Evolutionary conservation across 1,140 invertebrate species (phyloP).

Genomic region (Cotesia glomerata): DNA sequence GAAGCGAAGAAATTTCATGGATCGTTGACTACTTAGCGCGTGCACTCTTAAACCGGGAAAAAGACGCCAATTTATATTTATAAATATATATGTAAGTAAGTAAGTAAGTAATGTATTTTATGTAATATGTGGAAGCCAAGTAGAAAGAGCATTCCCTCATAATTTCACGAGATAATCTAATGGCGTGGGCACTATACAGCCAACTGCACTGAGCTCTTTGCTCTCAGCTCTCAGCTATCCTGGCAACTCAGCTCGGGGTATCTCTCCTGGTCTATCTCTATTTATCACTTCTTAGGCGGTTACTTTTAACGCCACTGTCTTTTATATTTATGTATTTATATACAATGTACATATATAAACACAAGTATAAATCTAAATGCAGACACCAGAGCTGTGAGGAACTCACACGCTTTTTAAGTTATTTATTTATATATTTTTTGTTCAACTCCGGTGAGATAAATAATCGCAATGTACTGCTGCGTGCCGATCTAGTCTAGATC

Average conservation of each 20-base stretch:
- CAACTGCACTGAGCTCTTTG: too few species aligned
- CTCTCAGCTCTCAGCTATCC: too few species aligned
- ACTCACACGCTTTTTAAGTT: conserved; percentile 8
- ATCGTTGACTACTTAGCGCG: conserved; percentile 27
- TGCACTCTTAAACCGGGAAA: conserved; percentile 16
- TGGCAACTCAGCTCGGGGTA: conserved; percentile 31
- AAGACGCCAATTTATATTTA: not conserved
- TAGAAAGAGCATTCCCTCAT: conserved; percentile 41
- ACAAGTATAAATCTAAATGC: not conserved
- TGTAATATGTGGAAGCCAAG: conserved; percentile 51
- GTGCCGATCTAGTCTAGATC: conserved; percentile 11
- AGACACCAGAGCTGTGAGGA: not conserved
- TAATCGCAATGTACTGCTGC: not conserved
- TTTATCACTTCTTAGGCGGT: conserved; percentile 54
- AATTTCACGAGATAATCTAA: conserved; percentile 58
- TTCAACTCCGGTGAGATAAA: not conserved
- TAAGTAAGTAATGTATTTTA: conserved; percentile 35
- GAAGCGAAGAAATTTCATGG: conserved; percentile 25
- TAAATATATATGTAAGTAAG: too few species aligned
- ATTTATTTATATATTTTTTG: not conserved
- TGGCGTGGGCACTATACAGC: conserved; percentile 41
- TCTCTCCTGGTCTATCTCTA: conserved; percentile 50
- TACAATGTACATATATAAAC: not conserved
- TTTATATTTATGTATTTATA: not conserved
- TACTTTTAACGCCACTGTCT: conserved; percentile 6